phyloP scores from a whole-genome alignment of 1,140 invertebrate genomes.

The Streblospio benedicti region DNA sequence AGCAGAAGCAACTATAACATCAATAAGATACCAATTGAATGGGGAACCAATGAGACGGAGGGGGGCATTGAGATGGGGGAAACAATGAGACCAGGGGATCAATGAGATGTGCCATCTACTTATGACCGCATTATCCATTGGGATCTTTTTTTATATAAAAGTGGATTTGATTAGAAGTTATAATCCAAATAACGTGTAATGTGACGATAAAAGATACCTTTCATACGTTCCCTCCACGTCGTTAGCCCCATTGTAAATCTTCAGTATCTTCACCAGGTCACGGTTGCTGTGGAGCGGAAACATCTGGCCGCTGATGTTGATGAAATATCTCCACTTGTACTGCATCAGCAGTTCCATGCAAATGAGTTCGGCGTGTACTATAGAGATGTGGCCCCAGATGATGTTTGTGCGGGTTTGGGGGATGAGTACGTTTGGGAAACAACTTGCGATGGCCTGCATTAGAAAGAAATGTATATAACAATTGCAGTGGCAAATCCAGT shows the following conservation, averaged over 20 bases:
- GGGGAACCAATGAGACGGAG: too few species aligned
- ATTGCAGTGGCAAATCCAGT: not conserved
- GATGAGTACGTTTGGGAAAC: conserved; percentile 37
- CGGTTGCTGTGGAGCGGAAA: conserved; percentile 12
- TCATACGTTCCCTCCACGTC: conserved; percentile 7
- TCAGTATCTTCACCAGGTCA: conserved; percentile 13
- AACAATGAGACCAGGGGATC: too few species aligned
- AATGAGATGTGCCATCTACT: too few species aligned
- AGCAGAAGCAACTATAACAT: too few species aligned
- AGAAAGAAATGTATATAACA: not conserved
- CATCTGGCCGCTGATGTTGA: conserved; percentile 15
- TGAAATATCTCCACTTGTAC: conserved; percentile 16
- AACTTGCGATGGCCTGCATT: conserved; percentile 16
- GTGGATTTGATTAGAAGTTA: not conserved
- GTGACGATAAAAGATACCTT: not conserved
- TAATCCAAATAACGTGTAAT: not conserved
- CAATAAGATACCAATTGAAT: too few species aligned
- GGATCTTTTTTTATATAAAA: not conserved
- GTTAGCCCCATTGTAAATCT: conserved; percentile 15
- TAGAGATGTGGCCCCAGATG: conserved; percentile 19
- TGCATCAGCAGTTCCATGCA: conserved; percentile 29
- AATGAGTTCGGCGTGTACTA: conserved; percentile 26
- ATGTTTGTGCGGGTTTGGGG: conserved; percentile 22
- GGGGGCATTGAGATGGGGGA: too few species aligned
- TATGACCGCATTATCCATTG: too few species aligned